These are phyloP conservation scores for Sturnira hondurensis DNA, from an alignment of 2,113 vertebrate species.

Conservation along the genomic window DNA sequence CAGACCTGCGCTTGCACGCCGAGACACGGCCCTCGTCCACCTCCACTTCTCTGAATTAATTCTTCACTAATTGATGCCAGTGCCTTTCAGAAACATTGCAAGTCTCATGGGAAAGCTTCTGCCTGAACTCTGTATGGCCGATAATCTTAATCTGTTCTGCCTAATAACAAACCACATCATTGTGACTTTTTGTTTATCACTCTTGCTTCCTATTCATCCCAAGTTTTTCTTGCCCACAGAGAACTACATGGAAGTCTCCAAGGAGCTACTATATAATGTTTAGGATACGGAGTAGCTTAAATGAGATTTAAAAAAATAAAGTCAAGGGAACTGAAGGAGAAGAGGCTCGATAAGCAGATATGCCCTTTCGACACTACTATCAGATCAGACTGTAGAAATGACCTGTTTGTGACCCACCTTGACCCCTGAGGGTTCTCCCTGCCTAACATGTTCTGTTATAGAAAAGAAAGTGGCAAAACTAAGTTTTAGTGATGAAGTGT, in stretches of 20 bases:
- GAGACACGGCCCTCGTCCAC: neutral
- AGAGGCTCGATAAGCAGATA: neutral
- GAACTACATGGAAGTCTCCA: neutral
- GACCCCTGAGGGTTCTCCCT: neutral
- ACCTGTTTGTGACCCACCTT: neutral
- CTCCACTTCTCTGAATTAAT: neutral
- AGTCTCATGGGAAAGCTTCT: conserved; percentile 37
- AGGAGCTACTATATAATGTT: neutral
- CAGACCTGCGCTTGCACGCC: neutral
- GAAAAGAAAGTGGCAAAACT: neutral
- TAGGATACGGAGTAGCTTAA: neutral
- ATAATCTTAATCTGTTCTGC: conserved; percentile 50
- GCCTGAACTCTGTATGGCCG: conserved; percentile 56
- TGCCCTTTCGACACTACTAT: neutral
- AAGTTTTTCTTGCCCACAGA: neutral
- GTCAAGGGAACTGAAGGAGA: neutral
- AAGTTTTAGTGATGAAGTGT: neutral
- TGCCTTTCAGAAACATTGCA: neutral
- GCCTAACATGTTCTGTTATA: neutral
- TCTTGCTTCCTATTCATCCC: conserved; percentile 36
- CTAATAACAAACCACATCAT: conserved; percentile 22
- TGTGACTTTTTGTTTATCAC: conserved; percentile 52
- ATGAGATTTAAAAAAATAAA: neutral
- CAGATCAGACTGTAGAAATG: rapidly evolving
- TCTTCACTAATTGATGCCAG: conserved; percentile 45